A percentile compares a stretch with the other conserved stretches of the same genome.
phyloP scores from a whole-genome alignment of 2,113 vertebrate species.

The Tragelaphus buxtoni region DNA sequence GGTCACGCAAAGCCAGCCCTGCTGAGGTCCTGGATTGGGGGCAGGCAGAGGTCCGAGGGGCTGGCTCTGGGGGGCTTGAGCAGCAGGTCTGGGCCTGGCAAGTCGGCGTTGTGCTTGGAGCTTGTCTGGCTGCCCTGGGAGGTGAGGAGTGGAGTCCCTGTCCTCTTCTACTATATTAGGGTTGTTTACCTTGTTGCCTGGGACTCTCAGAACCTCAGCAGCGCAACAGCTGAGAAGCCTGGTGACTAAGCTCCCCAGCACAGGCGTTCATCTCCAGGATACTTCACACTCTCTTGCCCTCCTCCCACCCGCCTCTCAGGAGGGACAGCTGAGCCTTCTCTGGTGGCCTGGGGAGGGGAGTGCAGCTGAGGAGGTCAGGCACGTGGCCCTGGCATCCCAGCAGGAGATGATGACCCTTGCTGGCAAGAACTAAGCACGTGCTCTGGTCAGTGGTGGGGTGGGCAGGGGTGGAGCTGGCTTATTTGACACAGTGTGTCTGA shows the following conservation, averaged over 20 bases:
- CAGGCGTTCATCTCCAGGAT: no score
- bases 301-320: no score
- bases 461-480: background rate
- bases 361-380: constrained; percentile 34
- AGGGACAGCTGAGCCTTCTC: constrained; percentile 65
- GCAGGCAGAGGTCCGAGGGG: background rate
- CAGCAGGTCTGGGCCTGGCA: background rate
- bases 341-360: constrained; percentile 11
- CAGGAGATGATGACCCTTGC: background rate
- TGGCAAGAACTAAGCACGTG: background rate
- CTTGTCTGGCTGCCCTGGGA: background rate
- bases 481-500: background rate
- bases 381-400: background rate
- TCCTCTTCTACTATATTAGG: constrained; percentile 22
- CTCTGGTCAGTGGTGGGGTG: background rate
- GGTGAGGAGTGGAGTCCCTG: background rate
- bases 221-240: constrained; percentile 58
- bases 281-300: no score
- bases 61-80: background rate
- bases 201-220: constrained; percentile 18
- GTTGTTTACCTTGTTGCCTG: constrained; percentile 61
- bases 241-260: no score
- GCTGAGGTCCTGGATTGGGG: rapidly evolving
- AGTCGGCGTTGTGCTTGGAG: background rate
- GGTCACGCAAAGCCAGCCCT: background rate